Conservation (phyloP, 37 sponge, comb jelly and placozoan species). For the Geodia barretti region DNA sequence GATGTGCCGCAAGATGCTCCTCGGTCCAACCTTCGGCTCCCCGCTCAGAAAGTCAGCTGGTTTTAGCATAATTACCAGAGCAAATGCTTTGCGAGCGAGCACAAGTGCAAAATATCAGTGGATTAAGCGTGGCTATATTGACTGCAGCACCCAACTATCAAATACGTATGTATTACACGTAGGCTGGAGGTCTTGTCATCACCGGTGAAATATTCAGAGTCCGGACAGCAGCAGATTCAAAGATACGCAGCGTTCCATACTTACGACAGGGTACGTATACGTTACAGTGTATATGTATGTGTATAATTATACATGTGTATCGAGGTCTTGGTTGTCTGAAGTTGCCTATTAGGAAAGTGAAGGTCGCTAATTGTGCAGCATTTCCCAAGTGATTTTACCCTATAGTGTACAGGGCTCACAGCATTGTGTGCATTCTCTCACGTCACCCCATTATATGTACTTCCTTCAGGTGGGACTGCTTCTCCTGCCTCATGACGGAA, state of each 20-base stretch:
- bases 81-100: no score
- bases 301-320: not conserved
- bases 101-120: no score
- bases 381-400: no score
- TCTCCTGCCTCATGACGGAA: constrained; percentile 93
- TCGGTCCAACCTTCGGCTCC: constrained; percentile 88
- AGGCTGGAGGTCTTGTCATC: constrained; percentile 71
- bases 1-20: constrained; percentile 91
- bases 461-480: constrained; percentile 81
- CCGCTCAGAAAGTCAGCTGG: constrained; percentile 73
- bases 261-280: constrained; percentile 68
- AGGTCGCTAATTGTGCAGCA: no score
- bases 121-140: no score
- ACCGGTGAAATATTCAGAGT: constrained; percentile 19
- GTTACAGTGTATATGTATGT: not conserved
- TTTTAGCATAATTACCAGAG: no score
- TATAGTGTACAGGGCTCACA: no score
- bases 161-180: not conserved
- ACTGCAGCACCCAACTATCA: not conserved
- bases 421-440: no score
- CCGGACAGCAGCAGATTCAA: constrained; percentile 46
- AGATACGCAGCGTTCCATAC: constrained; percentile 87
- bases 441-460: no score
- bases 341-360: no score
- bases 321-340: no score